Evolutionary conservation across 2,113 vertebrate species (phyloP), one percentile per base, ranked within the genome.

Genomic region (Sciurus niger): DNA sequence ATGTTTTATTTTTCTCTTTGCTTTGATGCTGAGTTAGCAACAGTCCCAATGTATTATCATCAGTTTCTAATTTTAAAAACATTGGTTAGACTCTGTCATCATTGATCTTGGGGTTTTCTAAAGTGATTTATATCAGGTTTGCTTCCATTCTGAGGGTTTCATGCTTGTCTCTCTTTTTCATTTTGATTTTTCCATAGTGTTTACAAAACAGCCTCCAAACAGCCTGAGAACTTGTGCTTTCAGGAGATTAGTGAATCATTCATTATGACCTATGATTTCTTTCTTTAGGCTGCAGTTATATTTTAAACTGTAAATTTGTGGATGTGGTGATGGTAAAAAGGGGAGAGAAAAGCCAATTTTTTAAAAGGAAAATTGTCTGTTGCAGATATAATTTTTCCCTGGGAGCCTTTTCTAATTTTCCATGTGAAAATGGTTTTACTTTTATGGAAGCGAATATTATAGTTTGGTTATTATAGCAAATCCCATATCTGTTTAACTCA

Each of bases 41-140:
- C 37, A 65, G 18, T 94, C 72, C 72, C 48, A 34, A 70, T 89
- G 73, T 86, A 67, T 94, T 77, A 89, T 18, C 68, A 22, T 88
- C 78, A 95, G 24, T 1, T 94, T 89, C 28, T 85, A 10, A 68
- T 85, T 91, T 87, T 60, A 53, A 78, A 48, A 83, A 40, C 20
- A 20, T 80, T 93, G 32, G 20, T 73, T 53, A 92, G 28, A 74
- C 13, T 48, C 46, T 65, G 17, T 68, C 86, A 32, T 73, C 10
- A 0, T 32, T 25, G 77, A 60, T 87, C 60, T 95, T 18, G 34
- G 7, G 77, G n/a, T 63, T 95, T 97, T 95, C 94, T 74, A 51
- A 65, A 93, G 20, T 93, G 46, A 89, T 97, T 93, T 92, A 17
- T 46, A 40, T 87, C 70, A 67, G 10, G 6, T 70, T 20, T 40